Percentiles rank a stretch among this genome's conserved stretches.
Conservation (phyloP, 2,888 invertebrate species). For the Autographa pulchrina region DNA sequence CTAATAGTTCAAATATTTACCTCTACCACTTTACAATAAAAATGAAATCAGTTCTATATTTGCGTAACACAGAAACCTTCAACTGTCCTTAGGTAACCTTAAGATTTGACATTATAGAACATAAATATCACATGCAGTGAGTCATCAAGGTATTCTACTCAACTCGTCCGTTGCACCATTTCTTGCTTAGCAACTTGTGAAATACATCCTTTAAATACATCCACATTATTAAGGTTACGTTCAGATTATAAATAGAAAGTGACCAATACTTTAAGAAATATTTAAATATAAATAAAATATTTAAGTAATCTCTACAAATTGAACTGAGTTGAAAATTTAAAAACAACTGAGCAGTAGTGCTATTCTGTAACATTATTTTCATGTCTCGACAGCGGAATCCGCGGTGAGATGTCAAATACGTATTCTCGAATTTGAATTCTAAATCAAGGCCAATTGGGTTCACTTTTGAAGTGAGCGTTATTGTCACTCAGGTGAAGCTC, state of each 20-base stretch:
- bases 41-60: conserved; percentile 3
- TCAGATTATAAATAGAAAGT: background rate
- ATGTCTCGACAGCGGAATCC: no score
- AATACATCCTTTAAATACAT: conserved; percentile 5
- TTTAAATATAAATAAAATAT: background rate
- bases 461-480: no score
- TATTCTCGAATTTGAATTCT: no score
- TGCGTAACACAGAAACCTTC: conserved; percentile 22
- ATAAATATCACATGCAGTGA: conserved; percentile 46
- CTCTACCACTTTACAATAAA: background rate
- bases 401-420: no score
- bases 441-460: no score
- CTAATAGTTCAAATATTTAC: no score
- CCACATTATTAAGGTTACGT: background rate
- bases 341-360: no score
- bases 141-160: conserved; percentile 38
- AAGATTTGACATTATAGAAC: conserved; percentile 44
- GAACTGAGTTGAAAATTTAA: no score
- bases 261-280: background rate
- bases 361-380: no score
- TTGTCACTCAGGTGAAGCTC: no score
- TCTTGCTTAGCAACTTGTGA: conserved; percentile 15
- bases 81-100: conserved; percentile 36
- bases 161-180: conserved; percentile 39
- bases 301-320: no score